These are phyloP conservation scores for Philypnodon macrostomus DNA, from an alignment of 2,797 vertebrate genomes.

Conservation along the genomic window DNA sequence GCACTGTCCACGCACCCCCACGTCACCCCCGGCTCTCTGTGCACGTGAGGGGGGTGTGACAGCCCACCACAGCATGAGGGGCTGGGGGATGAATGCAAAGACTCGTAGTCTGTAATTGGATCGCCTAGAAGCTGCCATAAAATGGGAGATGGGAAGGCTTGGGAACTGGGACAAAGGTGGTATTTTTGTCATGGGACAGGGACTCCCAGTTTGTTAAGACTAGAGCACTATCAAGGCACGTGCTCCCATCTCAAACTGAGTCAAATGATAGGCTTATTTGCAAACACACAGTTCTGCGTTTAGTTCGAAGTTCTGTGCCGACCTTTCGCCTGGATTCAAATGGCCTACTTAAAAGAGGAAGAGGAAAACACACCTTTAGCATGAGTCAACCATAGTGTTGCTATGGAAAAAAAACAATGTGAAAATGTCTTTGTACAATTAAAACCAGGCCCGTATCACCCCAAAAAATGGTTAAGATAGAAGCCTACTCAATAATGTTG, in stretches of 20 bases:
- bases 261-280: constrained; percentile 31
- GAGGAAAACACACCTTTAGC: constrained; percentile 13
- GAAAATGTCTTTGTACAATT: neutral
- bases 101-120: constrained; percentile 38
- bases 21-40: constrained; percentile 55
- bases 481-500: too few relatives aligned
- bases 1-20: constrained; percentile 59
- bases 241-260: constrained; percentile 26
- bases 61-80: constrained; percentile 1
- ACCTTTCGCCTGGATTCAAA: constrained; percentile 1
- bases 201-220: constrained; percentile 25
- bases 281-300: constrained; percentile 26
- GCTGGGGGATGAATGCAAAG: constrained; percentile 43
- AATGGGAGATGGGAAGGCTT: constrained; percentile 43
- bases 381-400: neutral
- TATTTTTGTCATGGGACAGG: constrained; percentile 57
- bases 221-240: constrained; percentile 10
- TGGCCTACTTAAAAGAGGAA: constrained; percentile 29
- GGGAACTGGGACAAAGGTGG: constrained; percentile 82
- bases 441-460: too few relatives aligned
- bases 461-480: too few relatives aligned
- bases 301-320: neutral
- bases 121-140: constrained; percentile 25
- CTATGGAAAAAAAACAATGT: neutral
- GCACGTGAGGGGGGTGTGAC: constrained; percentile 66